Base-by-base conservation (phyloP, 2,888 invertebrate species). In the Eupithecia inturbata region DNA sequence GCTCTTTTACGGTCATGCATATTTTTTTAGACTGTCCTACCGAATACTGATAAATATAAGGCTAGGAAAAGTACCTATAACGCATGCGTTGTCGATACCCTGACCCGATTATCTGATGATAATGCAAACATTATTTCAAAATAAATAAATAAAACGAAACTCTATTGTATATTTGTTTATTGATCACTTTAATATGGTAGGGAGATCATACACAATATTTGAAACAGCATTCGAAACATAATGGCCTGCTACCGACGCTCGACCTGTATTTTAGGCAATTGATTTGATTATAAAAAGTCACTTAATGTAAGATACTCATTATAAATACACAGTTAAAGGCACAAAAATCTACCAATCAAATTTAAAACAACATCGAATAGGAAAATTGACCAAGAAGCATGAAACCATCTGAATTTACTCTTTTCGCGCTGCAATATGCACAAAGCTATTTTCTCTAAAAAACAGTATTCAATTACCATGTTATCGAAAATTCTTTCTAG, bases 391-490 rank as follows among this genome's bases (percentile, higher is more conserved):
- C n/a, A n/a, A n/a, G 39, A 39, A 39, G 14, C 16, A 4, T 16
- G 5, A 16, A 41, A 41, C 14, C 39, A 45, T 19, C 6, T 45
- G 19, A 45, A 16, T 45, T 19, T 19, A n/a, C 7, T 45, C 6
- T 45, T 28, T 10, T 22, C 49, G 10, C n/a, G n/a, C 45, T 53
- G 12, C 5, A 26, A 26, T 57, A 57, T 12, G n/a, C 14, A 57
- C 26, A 57, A 9, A 64, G n/a, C n/a, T 22, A 63, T 36, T 64
- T 64, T 64, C 63, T 64, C 63, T 64, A 4, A 22, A 28, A 33
- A 64, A 36, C 36, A 64, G 63, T 22, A 19, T 36, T 36, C 22
- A 64, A 64, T 64, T 64, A 71, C 5, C 33, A 72, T 63, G 31
- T 36, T 19, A 36, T 71, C 68, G 45, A 68, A 62, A 62, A 62